Evolutionary conservation across 2,888 invertebrate genomes (phyloP), one percentile per base, ranked within the genome.

Genomic region (Drosophila sordidapex): DNA sequence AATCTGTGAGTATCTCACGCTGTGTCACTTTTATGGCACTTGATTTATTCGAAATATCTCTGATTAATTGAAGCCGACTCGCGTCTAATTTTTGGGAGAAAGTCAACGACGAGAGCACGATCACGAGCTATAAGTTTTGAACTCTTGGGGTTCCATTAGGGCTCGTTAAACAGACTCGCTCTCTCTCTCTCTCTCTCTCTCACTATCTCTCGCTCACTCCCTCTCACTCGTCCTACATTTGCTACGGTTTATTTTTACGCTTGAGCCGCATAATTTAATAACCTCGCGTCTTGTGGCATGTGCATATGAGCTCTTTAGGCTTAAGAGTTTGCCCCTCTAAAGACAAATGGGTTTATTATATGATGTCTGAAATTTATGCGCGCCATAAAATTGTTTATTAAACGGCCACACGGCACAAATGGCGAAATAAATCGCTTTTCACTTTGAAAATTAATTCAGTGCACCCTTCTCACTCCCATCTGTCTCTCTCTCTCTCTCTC

Each of bases 341-440:
- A 85, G 86, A 87, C 82, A 87, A 87, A 87, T 87, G 86, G 77
- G 83, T 87, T 87, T 87, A 87, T 87, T 85, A 85, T 85, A 84
- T 84, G 82, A 84, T 82, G 85, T 78, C 85, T 78, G 61, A 89
- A 85, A 85, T 85, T 85, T 85, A 85, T 85, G 85, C 85, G 87
- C 81, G 85, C 85, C 78, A 85, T 87, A 87, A 85, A 85, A 85
- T 85, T 85, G 85, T 85, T 85, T 85, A 85, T 85, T 85, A 85
- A 85, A 85, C 88, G 85, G 80, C 88, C 89, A 68, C 70, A 57
- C 53, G 83, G 71, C 72, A 52, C 82, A 89, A 85, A 89, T 85
- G 89, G 89, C 85, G 87, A 87, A 89, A 85, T 85, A 87, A 85
- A 85, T 85, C 85, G 90, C 88, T 85, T 89, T 85, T 85, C 85